Percentiles rank a stretch among this genome's conserved stretches.
These are phyloP conservation scores for Zaprionus nigranus DNA, from an alignment of 1,140 invertebrate genomes.

Conservation along the genomic window DNA sequence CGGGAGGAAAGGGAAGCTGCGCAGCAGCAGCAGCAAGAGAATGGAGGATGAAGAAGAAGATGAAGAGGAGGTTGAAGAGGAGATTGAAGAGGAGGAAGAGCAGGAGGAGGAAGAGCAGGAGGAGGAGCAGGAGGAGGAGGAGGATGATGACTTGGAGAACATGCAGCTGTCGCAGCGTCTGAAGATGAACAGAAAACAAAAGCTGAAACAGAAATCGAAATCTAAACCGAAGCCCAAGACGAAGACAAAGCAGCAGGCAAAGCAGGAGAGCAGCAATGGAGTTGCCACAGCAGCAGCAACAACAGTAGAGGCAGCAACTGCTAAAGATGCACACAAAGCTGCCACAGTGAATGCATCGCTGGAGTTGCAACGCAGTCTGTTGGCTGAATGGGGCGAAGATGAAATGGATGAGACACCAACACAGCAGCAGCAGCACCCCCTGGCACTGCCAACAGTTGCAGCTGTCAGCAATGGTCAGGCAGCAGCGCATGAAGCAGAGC, in stretches of 20 bases:
- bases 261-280: background rate
- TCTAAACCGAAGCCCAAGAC: no score
- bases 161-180: slow-evolving; percentile 3
- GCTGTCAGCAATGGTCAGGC: background rate
- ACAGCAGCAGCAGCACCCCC: background rate
- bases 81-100: background rate
- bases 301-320: background rate
- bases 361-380: slow-evolving; percentile 51
- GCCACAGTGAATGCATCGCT: slow-evolving; percentile 24
- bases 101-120: background rate
- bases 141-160: background rate
- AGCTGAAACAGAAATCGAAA: background rate
- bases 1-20: background rate
- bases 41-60: no score
- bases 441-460: no score
- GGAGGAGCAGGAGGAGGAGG: background rate
- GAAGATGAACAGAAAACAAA: background rate
- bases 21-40: background rate
- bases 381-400: slow-evolving; percentile 69
- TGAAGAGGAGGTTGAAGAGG: background rate
- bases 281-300: background rate
- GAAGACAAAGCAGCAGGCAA: background rate
- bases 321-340: no score
- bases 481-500: background rate
- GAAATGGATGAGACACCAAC: slow-evolving; percentile 52